These are phyloP conservation scores for Drosophila neotestacea DNA, from an alignment of 2,888 invertebrate genomes.

Conservation along the genomic window DNA sequence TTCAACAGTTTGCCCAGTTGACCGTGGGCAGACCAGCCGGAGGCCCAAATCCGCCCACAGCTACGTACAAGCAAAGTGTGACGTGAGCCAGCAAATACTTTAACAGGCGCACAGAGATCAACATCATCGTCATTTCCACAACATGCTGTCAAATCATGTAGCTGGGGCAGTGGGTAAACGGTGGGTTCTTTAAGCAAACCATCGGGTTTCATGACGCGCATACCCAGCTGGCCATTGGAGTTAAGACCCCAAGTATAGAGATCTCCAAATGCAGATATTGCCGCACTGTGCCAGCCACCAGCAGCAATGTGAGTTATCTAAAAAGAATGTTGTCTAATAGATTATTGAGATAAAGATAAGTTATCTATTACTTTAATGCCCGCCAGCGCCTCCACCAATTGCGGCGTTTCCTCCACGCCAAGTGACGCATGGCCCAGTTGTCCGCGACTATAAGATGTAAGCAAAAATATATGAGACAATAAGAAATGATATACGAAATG, in stretches of 20 bases:
- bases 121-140: slow-evolving; percentile 40
- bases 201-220: slow-evolving; percentile 85
- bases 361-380: slow-evolving; percentile 87
- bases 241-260: slow-evolving; percentile 97
- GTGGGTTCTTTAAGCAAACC: slow-evolving; percentile 68
- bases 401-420: slow-evolving; percentile 88
- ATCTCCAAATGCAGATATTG: slow-evolving; percentile 92
- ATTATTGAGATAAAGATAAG: slow-evolving; percentile 10
- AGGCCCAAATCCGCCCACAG: slow-evolving; percentile 89
- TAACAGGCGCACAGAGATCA: slow-evolving; percentile 80
- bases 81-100: slow-evolving; percentile 90
- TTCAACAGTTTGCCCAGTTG: slow-evolving; percentile 87
- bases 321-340: slow-evolving; percentile 26
- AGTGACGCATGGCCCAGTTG: slow-evolving; percentile 93
- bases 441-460: slow-evolving; percentile 88
- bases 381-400: slow-evolving; percentile 89
- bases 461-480: not conserved
- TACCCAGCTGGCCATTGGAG: slow-evolving; percentile 93
- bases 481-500: not conserved
- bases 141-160: slow-evolving; percentile 78
- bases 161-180: slow-evolving; percentile 83
- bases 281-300: slow-evolving; percentile 95
- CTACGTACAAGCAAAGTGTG: slow-evolving; percentile 91
- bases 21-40: slow-evolving; percentile 93
- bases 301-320: slow-evolving; percentile 89